phyloP scores from a whole-genome alignment of 2,113 vertebrate species.

The Blennius ocellaris region DNA sequence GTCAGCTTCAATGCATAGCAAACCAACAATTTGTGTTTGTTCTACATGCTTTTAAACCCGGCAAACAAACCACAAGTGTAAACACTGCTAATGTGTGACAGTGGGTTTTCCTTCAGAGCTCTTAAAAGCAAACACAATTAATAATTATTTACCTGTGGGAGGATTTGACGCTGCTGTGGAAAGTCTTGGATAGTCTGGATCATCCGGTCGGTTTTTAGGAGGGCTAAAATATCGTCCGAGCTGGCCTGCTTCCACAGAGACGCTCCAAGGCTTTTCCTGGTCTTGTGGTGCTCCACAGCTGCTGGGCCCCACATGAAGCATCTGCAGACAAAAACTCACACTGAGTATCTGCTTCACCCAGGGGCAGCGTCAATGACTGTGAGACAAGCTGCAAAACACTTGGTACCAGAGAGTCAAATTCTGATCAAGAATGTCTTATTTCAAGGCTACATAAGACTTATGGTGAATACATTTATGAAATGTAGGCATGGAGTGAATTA shows the following conservation, averaged over 20 bases:
- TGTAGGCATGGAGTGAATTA: not conserved
- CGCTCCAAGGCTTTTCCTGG: conserved; percentile 89
- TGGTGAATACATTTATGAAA: not conserved
- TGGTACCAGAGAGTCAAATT: too few relatives aligned
- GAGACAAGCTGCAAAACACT: too few relatives aligned
- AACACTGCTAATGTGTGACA: too few relatives aligned
- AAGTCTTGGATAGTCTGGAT: conserved; percentile 88
- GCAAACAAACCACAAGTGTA: too few relatives aligned
- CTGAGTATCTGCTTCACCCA: not conserved
- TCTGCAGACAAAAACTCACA: conserved; percentile 71
- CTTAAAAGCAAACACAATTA: too few relatives aligned
- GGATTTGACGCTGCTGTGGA: conserved; percentile 88
- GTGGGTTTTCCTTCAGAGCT: too few relatives aligned
- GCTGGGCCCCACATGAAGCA: conserved; percentile 92
- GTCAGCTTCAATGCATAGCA: too few relatives aligned
- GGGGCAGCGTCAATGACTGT: not conserved
- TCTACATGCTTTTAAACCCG: too few relatives aligned
- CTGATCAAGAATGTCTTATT: too few relatives aligned
- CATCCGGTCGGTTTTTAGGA: conserved; percentile 88
- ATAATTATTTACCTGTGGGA: conserved; percentile 75
- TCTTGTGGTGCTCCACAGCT: conserved; percentile 93
- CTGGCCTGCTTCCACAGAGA: conserved; percentile 95
- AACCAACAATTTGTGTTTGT: too few relatives aligned
- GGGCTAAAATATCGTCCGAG: conserved; percentile 88
- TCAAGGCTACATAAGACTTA: too few relatives aligned